These are phyloP conservation scores for Prinia subflava DNA, from an alignment of 2,113 vertebrate species.

Conservation along the genomic window DNA sequence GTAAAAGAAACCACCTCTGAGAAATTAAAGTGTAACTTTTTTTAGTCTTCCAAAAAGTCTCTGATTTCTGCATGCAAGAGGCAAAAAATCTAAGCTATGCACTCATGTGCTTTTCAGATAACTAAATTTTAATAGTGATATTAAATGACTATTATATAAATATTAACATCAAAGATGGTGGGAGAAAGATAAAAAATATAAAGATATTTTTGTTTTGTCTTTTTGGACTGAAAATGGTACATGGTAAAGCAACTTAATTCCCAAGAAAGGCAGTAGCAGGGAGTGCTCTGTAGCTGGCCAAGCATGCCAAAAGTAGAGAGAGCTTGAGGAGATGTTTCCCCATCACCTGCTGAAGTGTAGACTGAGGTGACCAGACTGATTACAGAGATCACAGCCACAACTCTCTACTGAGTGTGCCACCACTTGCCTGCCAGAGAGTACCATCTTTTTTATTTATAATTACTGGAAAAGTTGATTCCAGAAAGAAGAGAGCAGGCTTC, in stretches of 20 bases:
- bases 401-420: not conserved
- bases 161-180: not conserved
- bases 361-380: not conserved
- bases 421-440: not conserved
- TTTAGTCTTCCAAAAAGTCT: not conserved
- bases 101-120: not conserved
- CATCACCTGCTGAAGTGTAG: not conserved
- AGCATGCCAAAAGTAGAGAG: not conserved
- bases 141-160: not conserved
- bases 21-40: not conserved
- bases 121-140: not conserved
- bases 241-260: not conserved
- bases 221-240: not conserved
- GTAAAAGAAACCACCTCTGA: not conserved
- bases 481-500: not conserved
- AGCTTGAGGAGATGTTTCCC: not conserved
- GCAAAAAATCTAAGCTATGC: not conserved
- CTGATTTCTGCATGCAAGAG: not conserved
- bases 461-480: not conserved
- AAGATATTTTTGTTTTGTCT: not conserved
- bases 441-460: not conserved
- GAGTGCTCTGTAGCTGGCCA: not conserved
- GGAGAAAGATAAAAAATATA: not conserved
- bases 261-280: not conserved
- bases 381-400: not conserved